Evolutionary conservation across 2,888 invertebrate genomes (phyloP), one percentile per base, ranked within the genome.

Genomic region (Proisotoma minuta): DNA sequence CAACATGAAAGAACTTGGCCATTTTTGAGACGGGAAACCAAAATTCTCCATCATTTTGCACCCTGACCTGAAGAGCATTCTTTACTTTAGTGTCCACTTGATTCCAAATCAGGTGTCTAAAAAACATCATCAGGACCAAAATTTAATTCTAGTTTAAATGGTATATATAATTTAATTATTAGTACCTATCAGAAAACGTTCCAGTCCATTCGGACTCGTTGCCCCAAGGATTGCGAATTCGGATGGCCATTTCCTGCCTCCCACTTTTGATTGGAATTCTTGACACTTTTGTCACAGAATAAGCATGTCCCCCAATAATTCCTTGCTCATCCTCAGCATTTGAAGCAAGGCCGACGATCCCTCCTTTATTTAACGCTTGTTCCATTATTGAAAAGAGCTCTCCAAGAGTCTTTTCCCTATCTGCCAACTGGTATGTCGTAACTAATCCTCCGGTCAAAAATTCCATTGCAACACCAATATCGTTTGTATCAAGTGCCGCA

Each of bases 191-290:
- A 27, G 39, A 34, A 22, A 54, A 54, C 3, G 29, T 24, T 18
- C 54, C 54, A 12, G 2, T 22, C 54, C 54, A 54, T 39, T 54
- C 54, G 3, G 24, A 8, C 23, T 34, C 54, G 22, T 22, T 39
- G 8, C 54, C 54, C 54, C 54, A 54, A 2, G 54, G 54, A 22
- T 54, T 54, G 12, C 54, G 54, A 23, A 54, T 54, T 39, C 54
- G 54, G 2, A 54, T 34, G 54, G 4, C 18, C 4, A 23, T 3
- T 2, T 12, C 15, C 39, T 3, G 4, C 20, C 15, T 54, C 39
- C 20, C 18, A 22, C 3, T 39, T 18, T 2, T n/a, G 3, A 54
- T 2, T 18, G n/a, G 2, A 8, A 54, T 54, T 5, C 22, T 29
- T 2, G 20, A 22, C 8, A 34, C 39, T 18, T 29, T 4, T 5